Evolutionary conservation across 1,140 invertebrate species (phyloP).

Genomic region (Caenorhabditis tropicalis): DNA sequence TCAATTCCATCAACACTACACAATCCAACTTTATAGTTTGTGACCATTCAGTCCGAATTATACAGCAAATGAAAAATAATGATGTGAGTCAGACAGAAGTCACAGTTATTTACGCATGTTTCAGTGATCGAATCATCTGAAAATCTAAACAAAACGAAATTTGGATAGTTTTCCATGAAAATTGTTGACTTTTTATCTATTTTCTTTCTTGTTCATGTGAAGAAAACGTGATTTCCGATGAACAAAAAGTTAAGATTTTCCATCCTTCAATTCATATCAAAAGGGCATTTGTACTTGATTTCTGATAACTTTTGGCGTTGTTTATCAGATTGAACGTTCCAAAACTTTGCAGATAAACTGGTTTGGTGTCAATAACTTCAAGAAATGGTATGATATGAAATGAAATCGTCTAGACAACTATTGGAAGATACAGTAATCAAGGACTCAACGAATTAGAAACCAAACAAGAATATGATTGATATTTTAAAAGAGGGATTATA

Average conservation of each 20-base stretch:
- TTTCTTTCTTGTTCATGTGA: neutral
- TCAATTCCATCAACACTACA: neutral
- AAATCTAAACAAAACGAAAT: neutral
- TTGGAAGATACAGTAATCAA: too few relatives aligned
- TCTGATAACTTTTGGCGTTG: too few relatives aligned
- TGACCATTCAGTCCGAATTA: neutral
- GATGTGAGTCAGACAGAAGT: slow-evolving; percentile 3
- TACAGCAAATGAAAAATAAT: neutral
- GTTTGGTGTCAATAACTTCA: too few relatives aligned
- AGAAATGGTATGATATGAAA: neutral
- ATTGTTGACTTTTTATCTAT: too few relatives aligned
- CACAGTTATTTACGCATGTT: neutral
- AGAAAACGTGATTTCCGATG: neutral
- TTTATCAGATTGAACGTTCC: too few relatives aligned
- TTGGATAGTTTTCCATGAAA: too few relatives aligned
- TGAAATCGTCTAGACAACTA: neutral
- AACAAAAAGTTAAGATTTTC: neutral
- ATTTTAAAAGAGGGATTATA: too few relatives aligned
- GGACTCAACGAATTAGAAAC: too few relatives aligned
- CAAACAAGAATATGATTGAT: too few relatives aligned
- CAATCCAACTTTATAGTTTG: neutral
- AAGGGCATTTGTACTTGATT: too few relatives aligned
- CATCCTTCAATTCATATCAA: too few relatives aligned
- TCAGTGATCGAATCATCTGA: neutral
- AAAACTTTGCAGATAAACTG: too few relatives aligned